phyloP scores from a whole-genome alignment of 2,113 vertebrate genomes.

The Misgurnus anguillicaudatus region DNA sequence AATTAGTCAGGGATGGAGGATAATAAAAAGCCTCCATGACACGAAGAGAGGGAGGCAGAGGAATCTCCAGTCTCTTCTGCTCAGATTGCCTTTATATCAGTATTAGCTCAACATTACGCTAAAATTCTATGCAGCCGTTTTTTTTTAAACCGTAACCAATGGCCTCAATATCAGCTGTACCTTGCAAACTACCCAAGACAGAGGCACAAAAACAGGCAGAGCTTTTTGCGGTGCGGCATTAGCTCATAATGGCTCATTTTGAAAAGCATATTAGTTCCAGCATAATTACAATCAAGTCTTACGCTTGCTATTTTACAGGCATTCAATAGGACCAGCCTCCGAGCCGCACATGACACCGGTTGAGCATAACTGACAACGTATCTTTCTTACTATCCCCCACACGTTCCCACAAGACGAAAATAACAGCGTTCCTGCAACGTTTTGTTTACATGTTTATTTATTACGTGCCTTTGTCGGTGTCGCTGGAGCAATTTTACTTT shows the following conservation, averaged over 20 bases:
- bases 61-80: conserved; percentile 53
- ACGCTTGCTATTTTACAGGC: conserved; percentile 74
- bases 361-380: conserved; percentile 79
- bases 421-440: conserved; percentile 67
- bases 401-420: conserved; percentile 74
- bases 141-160: conserved; percentile 69
- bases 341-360: conserved; percentile 76
- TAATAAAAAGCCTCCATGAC: conserved; percentile 58
- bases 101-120: conserved; percentile 56
- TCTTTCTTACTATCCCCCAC: conserved; percentile 40
- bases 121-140: conserved; percentile 60
- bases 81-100: conserved; percentile 63
- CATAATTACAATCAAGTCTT: conserved; percentile 82
- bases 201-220: conserved; percentile 76
- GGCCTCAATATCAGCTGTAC: conserved; percentile 75
- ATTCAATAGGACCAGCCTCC: conserved; percentile 74
- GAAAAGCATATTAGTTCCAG: conserved; percentile 85
- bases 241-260: conserved; percentile 83
- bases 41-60: conserved; percentile 56
- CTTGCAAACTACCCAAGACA: conserved; percentile 76
- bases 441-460: conserved; percentile 79
- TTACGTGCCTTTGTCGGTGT: conserved; percentile 73
- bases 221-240: conserved; percentile 76
- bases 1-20: conserved; percentile 58
- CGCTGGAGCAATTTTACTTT: conserved; percentile 77